Percentiles rank a stretch among this genome's conserved stretches.
phyloP scores from a whole-genome alignment of 2,113 vertebrate genomes.

The Pampusana beccarii region DNA sequence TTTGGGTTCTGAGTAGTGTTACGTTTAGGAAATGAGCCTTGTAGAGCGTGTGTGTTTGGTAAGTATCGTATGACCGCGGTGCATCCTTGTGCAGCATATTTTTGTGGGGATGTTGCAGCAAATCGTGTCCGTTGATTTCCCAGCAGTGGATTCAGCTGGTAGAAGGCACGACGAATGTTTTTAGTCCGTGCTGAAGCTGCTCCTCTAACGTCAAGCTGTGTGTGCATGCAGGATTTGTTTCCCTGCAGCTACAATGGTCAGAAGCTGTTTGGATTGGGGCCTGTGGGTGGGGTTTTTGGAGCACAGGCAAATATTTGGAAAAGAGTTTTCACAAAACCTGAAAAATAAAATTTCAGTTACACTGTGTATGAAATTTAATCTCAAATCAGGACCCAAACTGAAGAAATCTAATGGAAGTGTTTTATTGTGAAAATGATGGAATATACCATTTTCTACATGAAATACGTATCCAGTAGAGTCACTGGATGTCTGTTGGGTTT shows the following conservation, averaged over 20 bases:
- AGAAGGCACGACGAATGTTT: neutral
- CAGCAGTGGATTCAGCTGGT: neutral
- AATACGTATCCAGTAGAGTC: neutral
- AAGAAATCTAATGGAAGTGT: neutral
- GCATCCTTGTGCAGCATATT: fast-evolving
- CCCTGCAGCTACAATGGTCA: neutral
- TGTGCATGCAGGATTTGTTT: neutral
- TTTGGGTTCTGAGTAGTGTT: neutral
- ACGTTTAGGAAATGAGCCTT: neutral
- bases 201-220: neutral
- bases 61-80: neutral
- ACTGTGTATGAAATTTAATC: neutral
- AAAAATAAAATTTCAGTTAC: neutral
- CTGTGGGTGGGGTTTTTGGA: neutral
- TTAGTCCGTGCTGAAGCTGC: neutral
- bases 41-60: neutral
- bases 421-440: neutral
- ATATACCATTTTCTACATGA: neutral
- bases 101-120: neutral
- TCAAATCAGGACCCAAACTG: neutral
- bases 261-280: neutral
- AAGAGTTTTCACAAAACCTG: neutral
- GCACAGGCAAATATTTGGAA: neutral
- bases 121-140: neutral
- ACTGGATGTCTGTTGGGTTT: neutral